Base-by-base conservation (phyloP, 2,797 vertebrate genomes). In the Pempheris klunzingeri region DNA sequence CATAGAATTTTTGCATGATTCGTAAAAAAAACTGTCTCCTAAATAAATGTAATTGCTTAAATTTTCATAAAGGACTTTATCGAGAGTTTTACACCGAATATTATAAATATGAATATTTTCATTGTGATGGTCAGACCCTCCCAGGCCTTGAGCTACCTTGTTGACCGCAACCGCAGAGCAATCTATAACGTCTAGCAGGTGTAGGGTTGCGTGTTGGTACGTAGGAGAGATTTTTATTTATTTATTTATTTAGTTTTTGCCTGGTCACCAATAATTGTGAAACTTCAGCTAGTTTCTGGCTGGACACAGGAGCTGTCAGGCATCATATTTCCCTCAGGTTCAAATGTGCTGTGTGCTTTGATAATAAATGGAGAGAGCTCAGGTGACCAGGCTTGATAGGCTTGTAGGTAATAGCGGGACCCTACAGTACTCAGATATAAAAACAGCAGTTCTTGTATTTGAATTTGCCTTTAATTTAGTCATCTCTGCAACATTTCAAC, bases 251-350 rank as follows among this genome's bases (percentile, higher is more conserved):
- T 88, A 8, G 22, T 83, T 94, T 93, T 92, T 83, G 92, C 93
- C 70, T 70, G 81, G 88, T 94, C 93, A 93, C 90, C 92, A 90
- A 87, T 93, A 93, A 94, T 93, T 94, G 85, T 93, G 90, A 93
- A 93, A 92, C 87, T 91, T 95, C 92, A 94, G 94, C 93, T 84
- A 81, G 70, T 93, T 87, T 87, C 84, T 87, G 85, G 84, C 90
- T 87, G 86, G 92, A 91, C 90, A 88, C 77, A 74, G 88, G 80
- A 84, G 84, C 88, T 92, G 90, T 88, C 88, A 90, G 85, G 92
- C 91, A 90, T 94, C 92, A 85, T 83, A 89, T 95, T 94, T 93
- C 94, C 91, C 82, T 72, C 79, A 83, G 88, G 89, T 92, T 93
- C 77, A 92, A 91, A 93, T 94, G 72, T 92, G 91, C 92, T 92